Conservation (phyloP, 2,888 invertebrate genomes). For the Hydriomena furcata region DNA sequence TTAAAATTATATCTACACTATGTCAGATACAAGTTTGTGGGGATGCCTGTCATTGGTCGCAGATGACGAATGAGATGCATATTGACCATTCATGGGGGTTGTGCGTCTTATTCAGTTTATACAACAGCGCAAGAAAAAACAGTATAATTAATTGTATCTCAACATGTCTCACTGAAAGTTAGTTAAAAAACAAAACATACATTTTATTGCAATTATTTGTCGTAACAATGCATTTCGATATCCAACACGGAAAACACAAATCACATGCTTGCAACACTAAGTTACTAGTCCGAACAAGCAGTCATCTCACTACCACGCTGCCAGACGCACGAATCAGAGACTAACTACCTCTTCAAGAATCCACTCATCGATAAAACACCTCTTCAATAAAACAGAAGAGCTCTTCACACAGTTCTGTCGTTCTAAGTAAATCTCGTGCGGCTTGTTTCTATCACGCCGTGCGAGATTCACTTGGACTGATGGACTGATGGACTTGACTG, state of each 20-base stretch:
- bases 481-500: constrained; percentile 26
- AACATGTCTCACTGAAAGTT: too few relatives aligned
- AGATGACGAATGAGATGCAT: too few relatives aligned
- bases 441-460: constrained; percentile 59
- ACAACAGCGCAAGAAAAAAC: too few relatives aligned
- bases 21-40: too few relatives aligned
- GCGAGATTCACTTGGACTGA: constrained; percentile 69
- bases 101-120: too few relatives aligned
- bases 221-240: too few relatives aligned
- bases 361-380: not conserved
- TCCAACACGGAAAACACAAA: constrained; percentile 2
- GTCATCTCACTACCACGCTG: constrained; percentile 39
- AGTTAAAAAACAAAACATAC: too few relatives aligned
- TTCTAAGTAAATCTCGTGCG: constrained; percentile 80
- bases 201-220: too few relatives aligned
- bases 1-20: too few relatives aligned
- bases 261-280: constrained; percentile 35
- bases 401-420: constrained; percentile 42
- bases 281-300: constrained; percentile 27
- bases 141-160: too few relatives aligned
- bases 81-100: too few relatives aligned
- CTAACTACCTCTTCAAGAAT: not conserved
- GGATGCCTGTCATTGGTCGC: too few relatives aligned
- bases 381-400: not conserved
- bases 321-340: constrained; percentile 22